phyloP scores from a whole-genome alignment of 2,797 vertebrate genomes.

The Tarsius wallacei region DNA sequence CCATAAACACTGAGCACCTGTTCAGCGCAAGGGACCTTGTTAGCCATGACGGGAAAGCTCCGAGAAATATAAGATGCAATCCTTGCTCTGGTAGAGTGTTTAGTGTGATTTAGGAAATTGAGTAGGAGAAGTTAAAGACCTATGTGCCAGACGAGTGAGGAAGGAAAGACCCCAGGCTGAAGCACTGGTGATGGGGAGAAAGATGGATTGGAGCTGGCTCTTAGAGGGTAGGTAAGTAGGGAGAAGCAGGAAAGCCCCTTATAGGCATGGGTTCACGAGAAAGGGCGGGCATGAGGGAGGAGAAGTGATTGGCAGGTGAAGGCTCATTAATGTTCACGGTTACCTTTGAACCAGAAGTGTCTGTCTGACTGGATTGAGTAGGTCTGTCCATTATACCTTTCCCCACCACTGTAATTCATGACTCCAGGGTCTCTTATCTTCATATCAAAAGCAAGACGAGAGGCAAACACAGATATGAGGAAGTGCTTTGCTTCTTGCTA shows the following conservation, averaged over 20 bases:
- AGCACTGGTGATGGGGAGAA: not conserved
- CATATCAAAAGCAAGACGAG: conserved; percentile 82
- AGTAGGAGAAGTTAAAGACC: conserved; percentile 7
- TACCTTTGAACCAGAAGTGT: conserved; percentile 76
- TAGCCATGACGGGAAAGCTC: not conserved
- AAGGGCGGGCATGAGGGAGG: not conserved
- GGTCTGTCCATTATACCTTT: conserved; percentile 12
- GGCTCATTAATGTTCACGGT: not conserved
- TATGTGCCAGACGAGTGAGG: not conserved
- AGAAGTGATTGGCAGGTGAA: not conserved
- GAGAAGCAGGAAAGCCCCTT: not conserved
- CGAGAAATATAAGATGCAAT: not conserved
- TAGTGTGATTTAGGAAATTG: not conserved
- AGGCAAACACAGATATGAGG: conserved; percentile 80
- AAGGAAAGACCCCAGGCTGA: not conserved
- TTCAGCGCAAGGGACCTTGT: not conserved
- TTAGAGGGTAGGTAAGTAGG: not conserved
- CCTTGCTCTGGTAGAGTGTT: not conserved
- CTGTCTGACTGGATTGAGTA: conserved; percentile 24
- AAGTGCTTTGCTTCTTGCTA: conserved; percentile 78
- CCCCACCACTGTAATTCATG: not conserved
- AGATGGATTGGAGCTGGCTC: not conserved
- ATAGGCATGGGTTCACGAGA: not conserved
- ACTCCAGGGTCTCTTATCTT: conserved; percentile 79
- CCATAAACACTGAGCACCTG: not conserved